Evolutionary conservation across 1,140 invertebrate genomes (phyloP).

Genomic region (Coptotermes formosanus): DNA sequence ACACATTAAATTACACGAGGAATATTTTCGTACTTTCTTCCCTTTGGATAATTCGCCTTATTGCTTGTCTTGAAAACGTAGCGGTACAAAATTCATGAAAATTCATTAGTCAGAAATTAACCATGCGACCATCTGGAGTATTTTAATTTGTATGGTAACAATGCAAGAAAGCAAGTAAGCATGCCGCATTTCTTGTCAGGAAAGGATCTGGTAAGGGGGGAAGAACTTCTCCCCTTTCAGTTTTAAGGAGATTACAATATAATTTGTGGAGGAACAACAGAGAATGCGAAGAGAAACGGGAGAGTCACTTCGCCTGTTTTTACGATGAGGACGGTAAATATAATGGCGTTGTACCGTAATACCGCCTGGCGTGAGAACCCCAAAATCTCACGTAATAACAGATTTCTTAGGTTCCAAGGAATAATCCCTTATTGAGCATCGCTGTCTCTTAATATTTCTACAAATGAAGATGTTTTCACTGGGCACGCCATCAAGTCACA

Average conservation of each 20-base stretch:
- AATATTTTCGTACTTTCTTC: not conserved
- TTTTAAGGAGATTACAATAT: not conserved
- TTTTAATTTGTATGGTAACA: slow-evolving; percentile 24
- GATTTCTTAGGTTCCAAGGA: not conserved
- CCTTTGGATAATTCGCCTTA: slow-evolving; percentile 23
- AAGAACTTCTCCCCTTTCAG: not conserved
- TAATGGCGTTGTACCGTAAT: too few relatives aligned
- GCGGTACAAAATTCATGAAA: slow-evolving; percentile 24
- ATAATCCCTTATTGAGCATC: too few relatives aligned
- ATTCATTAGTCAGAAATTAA: slow-evolving; percentile 26
- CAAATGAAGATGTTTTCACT: too few relatives aligned
- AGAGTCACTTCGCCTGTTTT: not conserved
- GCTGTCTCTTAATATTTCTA: too few relatives aligned
- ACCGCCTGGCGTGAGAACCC: too few relatives aligned
- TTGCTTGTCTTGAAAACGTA: not conserved
- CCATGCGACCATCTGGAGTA: slow-evolving; percentile 23
- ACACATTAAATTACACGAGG: not conserved
- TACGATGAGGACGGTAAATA: not conserved
- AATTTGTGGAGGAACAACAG: not conserved
- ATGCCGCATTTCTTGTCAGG: not conserved
- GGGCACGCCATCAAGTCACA: too few relatives aligned
- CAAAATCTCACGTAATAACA: not conserved
- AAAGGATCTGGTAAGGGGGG: not conserved
- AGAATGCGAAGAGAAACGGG: not conserved
- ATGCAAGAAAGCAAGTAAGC: not conserved